Base-by-base conservation (phyloP, 1,140 invertebrate species). In the Cherax destructor region DNA sequence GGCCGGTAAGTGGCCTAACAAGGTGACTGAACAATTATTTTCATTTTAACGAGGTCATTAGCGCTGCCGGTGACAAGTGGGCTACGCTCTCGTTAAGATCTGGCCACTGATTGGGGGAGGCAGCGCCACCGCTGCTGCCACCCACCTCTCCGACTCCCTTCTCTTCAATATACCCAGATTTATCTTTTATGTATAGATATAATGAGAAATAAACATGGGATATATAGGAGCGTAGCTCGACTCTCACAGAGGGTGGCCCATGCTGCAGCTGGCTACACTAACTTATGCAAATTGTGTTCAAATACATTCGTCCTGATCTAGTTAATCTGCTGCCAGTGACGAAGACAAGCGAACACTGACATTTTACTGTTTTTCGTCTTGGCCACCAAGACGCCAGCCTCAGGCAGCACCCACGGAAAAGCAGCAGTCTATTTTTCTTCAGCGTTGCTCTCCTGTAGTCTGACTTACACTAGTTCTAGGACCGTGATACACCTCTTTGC, bases 31-130 rank as follows among this genome's bases (percentile, higher is more conserved):
- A 84, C 88, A 91, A 91, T 91, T 91, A 91, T 91, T 91, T 91
- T 91, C 88, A 91, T 91, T 91, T 91, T 91, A 91, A 91, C 88
- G 88, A 91, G 81, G 88, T 91, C 88, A 91, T 91, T 91, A 91
- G 88, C 88, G 88, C 88, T 52, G 81, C 88, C 69, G 83, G 88
- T 91, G 88, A 91, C 88, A 91, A 91, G 88, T 84, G 88, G 88
- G 50, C 88, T 76, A 91, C 72, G 81, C 80, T 59, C 81, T 91
- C 88, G 88, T 91, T 91, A 91, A 91, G 88, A 91, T 91, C 74
- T 47, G 83, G 72, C 88, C 88, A 91, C 80, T 91, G 88, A 91
- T 91, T 91, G 88, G 88, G 79, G 81, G 88, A 83, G 81, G 86
- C 4, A n/a, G 18, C 50, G 30, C 24, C 52, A 74, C 47, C 41